A percentile compares a stretch with the other conserved stretches of the same genome.
Conservation (phyloP, 2,113 vertebrate genomes). For the Hemibagrus wyckioides region DNA sequence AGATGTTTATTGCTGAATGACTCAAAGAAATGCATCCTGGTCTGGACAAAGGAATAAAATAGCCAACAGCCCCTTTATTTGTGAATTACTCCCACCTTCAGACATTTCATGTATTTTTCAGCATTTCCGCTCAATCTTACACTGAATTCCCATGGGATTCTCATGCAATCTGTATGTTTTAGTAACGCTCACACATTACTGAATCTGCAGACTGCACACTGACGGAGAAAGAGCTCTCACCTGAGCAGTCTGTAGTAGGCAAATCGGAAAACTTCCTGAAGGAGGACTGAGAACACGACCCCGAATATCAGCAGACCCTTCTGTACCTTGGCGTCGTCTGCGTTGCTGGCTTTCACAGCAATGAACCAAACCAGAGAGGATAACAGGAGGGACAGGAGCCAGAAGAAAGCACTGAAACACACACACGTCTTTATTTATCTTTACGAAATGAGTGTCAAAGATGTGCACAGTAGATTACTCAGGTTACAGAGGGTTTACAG, state of each 20-base stretch:
- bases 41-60: neutral
- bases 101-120: neutral
- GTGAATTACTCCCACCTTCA: neutral
- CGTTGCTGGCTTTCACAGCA: slow-evolving; percentile 68
- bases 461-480: neutral
- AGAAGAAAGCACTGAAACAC: slow-evolving; percentile 76
- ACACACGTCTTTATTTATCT: neutral
- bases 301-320: slow-evolving; percentile 74
- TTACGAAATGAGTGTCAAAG: neutral
- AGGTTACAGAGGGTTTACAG: neutral
- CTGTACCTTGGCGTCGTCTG: slow-evolving; percentile 61
- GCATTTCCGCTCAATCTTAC: neutral
- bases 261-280: slow-evolving; percentile 77
- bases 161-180: too few relatives aligned
- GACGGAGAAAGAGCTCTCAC: slow-evolving; percentile 50
- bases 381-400: slow-evolving; percentile 75
- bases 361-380: slow-evolving; percentile 80
- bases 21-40: neutral
- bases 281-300: slow-evolving; percentile 75
- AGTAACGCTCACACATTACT: neutral
- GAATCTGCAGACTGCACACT: neutral
- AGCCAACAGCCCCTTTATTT: neutral
- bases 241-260: slow-evolving; percentile 78
- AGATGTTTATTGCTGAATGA: neutral
- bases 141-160: neutral